These are phyloP conservation scores for Rhizomys pruinosus DNA, from an alignment of 2,113 vertebrate species.

Conservation along the genomic window DNA sequence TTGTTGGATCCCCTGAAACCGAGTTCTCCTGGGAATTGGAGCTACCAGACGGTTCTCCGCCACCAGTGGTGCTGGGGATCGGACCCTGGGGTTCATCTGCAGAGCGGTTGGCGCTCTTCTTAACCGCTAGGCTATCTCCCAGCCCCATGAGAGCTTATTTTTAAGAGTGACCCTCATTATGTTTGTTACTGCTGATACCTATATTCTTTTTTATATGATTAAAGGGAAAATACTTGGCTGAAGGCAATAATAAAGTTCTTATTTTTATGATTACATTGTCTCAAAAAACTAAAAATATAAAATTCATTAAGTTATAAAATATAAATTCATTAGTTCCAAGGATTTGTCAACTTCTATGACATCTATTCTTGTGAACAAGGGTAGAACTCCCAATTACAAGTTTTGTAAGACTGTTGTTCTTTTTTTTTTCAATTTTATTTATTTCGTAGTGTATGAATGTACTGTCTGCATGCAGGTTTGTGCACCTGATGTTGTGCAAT, in stretches of 20 bases:
- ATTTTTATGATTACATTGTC: slow-evolving; percentile 20
- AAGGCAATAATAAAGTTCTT: slow-evolving; percentile 20
- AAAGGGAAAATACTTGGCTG: slow-evolving; percentile 40
- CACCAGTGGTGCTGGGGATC: neutral
- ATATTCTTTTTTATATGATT: slow-evolving; percentile 7
- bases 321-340: slow-evolving; percentile 40
- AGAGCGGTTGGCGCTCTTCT: neutral
- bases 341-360: slow-evolving; percentile 5
- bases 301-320: too few relatives aligned
- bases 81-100: neutral
- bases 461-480: too few relatives aligned
- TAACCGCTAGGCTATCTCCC: neutral
- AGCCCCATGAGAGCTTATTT: too few relatives aligned
- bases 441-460: too few relatives aligned
- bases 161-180: neutral
- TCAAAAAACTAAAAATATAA: too few relatives aligned
- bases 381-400: slow-evolving; percentile 27
- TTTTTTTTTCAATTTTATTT: too few relatives aligned
- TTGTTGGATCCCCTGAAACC: too few relatives aligned
- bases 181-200: slow-evolving; percentile 11
- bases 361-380: slow-evolving; percentile 58
- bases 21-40: too few relatives aligned
- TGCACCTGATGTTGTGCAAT: too few relatives aligned
- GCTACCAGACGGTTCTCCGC: too few relatives aligned
- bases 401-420: slow-evolving; percentile 41